phyloP scores from a whole-genome alignment of 2,888 invertebrate species.

The Cryptosula pallasiana region DNA sequence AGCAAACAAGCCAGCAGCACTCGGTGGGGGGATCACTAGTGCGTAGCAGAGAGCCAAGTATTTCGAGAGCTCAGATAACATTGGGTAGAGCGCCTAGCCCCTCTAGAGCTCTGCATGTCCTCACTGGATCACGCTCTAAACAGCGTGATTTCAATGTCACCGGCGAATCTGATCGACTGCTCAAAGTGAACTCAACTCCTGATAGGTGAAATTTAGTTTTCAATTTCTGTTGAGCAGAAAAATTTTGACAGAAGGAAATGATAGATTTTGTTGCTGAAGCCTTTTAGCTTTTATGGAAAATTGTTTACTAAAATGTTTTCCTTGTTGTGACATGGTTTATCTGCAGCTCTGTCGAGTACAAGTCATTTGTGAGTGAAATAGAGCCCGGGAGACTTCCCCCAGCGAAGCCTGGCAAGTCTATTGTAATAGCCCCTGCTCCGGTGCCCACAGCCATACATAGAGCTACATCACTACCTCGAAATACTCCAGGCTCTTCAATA shows the following conservation, averaged over 20 bases:
- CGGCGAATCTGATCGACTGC: not conserved
- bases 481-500: not conserved
- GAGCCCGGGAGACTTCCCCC: not conserved
- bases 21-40: not conserved
- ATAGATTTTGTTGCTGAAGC: not conserved
- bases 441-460: not conserved
- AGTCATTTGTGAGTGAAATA: slow-evolving; percentile 11
- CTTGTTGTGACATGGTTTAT: not conserved
- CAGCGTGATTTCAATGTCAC: not conserved
- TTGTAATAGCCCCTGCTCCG: not conserved
- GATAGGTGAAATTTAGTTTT: no score
- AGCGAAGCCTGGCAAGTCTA: not conserved
- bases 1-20: not conserved
- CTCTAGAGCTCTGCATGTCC: not conserved
- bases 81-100: not conserved
- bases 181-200: not conserved
- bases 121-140: slow-evolving; percentile 3
- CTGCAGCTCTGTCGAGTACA: not conserved
- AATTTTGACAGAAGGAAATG: not conserved
- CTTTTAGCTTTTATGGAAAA: no score
- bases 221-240: not conserved
- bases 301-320: no score
- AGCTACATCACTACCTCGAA: slow-evolving; percentile 15
- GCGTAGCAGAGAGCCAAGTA: not conserved
- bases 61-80: not conserved